phyloP scores from a whole-genome alignment of 2,797 vertebrate genomes.

The Oreonectes daqikongensis region DNA sequence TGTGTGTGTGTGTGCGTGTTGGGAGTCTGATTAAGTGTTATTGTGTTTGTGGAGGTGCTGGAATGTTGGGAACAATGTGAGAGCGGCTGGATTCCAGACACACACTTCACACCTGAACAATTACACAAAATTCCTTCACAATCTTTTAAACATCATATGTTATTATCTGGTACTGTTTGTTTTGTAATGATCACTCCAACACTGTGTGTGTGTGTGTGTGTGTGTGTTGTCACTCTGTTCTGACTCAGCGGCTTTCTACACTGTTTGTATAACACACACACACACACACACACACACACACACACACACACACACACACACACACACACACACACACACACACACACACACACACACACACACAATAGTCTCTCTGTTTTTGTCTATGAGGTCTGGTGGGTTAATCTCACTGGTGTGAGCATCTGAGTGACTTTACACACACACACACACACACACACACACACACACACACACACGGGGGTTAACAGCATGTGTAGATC shows the following conservation, averaged over 20 bases:
- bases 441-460: conserved; percentile 55
- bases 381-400: conserved; percentile 68
- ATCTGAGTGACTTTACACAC: conserved; percentile 82
- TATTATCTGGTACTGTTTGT: no score
- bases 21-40: not conserved
- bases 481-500: conserved; percentile 36
- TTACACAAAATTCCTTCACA: no score
- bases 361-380: not conserved
- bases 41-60: not conserved
- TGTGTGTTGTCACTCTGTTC: not conserved
- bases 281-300: conserved; percentile 52
- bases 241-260: not conserved
- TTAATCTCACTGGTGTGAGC: conserved; percentile 83
- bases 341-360: not conserved
- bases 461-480: conserved; percentile 22
- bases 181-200: no score
- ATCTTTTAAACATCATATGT: no score
- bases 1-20: not conserved
- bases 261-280: not conserved
- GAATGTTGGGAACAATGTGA: not conserved
- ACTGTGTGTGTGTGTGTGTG: no score
- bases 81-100: not conserved
- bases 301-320: not conserved
- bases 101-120: not conserved
- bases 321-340: conserved; percentile 53